These are phyloP conservation scores for Nycteola revayana DNA, from an alignment of 2,888 invertebrate species.

Conservation along the genomic window DNA sequence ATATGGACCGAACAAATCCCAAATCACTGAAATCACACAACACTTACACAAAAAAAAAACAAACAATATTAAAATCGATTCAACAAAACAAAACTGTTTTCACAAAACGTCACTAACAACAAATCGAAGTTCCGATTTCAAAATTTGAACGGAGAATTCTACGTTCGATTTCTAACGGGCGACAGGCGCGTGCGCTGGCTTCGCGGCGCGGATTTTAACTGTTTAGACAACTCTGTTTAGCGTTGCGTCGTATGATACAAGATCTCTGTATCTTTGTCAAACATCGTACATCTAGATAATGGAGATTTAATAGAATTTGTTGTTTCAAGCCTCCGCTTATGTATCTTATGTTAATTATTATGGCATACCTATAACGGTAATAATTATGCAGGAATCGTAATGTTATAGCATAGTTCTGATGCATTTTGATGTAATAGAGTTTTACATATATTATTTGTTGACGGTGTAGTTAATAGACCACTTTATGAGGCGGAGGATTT, in stretches of 20 bases:
- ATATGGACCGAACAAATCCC: conserved; percentile 27
- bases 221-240: conserved; percentile 47
- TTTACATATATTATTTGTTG: too few species aligned
- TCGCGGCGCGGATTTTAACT: conserved; percentile 71
- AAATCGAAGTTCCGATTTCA: conserved; percentile 13
- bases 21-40: conserved; percentile 15
- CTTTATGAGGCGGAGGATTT: too few species aligned
- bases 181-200: conserved; percentile 68
- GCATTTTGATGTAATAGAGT: too few species aligned
- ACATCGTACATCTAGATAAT: conserved; percentile 35
- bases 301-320: conserved; percentile 19
- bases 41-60: conserved; percentile 19
- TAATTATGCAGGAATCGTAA: too few species aligned
- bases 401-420: too few species aligned
- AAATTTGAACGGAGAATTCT: conserved; percentile 29
- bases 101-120: conserved; percentile 13
- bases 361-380: too few species aligned
- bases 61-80: conserved; percentile 5
- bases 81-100: not conserved
- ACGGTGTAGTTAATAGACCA: too few species aligned
- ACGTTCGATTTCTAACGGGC: conserved; percentile 35
- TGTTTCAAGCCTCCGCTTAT: conserved; percentile 9
- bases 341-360: conserved; percentile 8
- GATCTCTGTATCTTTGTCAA: conserved; percentile 37
- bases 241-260: conserved; percentile 20